Conservation (phyloP, 37 sponge, comb jelly and placozoan genomes). For the Sycon ciliatum region DNA sequence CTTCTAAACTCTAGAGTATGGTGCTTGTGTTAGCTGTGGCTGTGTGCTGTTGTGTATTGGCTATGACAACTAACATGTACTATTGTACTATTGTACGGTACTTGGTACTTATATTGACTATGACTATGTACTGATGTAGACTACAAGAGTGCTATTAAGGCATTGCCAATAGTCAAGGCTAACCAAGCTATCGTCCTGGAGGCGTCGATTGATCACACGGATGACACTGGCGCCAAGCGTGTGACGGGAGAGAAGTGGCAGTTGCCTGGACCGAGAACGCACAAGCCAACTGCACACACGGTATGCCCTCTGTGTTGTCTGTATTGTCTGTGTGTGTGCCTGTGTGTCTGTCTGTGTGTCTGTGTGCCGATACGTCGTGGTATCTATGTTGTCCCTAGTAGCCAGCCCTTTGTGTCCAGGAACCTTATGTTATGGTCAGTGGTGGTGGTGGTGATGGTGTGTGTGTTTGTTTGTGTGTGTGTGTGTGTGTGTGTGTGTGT, state of each 20-base stretch:
- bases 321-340: neutral
- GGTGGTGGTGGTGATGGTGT: too few relatives aligned
- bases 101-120: neutral
- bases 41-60: neutral
- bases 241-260: constrained; percentile 74
- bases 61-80: too few relatives aligned
- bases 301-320: constrained; percentile 22
- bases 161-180: constrained; percentile 55
- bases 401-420: too few relatives aligned
- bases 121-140: constrained; percentile 10
- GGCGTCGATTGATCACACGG: constrained; percentile 45
- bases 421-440: too few relatives aligned
- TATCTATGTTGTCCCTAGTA: too few relatives aligned
- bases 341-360: too few relatives aligned
- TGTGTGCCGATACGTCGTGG: too few relatives aligned
- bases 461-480: too few relatives aligned
- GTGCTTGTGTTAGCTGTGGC: neutral
- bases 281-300: constrained; percentile 66
- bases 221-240: constrained; percentile 36
- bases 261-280: constrained; percentile 69
- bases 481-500: neutral
- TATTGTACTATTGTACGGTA: too few relatives aligned
- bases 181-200: constrained; percentile 67
- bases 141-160: constrained; percentile 41
- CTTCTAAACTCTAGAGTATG: too few relatives aligned